A percentile compares a stretch with the other conserved stretches of the same genome.
Evolutionary conservation across 2,113 vertebrate species (phyloP).

Genomic region (Electrona antarctica): DNA sequence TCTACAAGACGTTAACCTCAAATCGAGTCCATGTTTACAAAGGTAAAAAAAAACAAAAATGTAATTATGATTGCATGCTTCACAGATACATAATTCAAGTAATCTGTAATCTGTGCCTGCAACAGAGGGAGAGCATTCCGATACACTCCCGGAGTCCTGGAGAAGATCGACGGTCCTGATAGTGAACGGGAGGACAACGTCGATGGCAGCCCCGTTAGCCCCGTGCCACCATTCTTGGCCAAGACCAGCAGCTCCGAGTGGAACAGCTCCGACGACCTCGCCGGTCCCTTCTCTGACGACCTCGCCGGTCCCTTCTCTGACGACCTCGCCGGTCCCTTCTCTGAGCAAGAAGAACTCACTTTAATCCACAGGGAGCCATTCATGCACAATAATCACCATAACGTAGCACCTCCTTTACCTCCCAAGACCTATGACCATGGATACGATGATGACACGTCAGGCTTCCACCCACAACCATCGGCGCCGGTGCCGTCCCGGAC

Average conservation of each 20-base stretch:
- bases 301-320: conserved; percentile 68
- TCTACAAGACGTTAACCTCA: conserved; percentile 64
- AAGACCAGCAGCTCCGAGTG: conserved; percentile 79
- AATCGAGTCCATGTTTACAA: conserved; percentile 66
- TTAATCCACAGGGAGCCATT: conserved; percentile 15
- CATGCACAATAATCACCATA: conserved; percentile 65
- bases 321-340: conserved; percentile 70
- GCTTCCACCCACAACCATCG: conserved; percentile 19
- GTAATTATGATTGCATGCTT: not conserved
- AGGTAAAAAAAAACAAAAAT: conserved; percentile 59
- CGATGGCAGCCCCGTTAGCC: conserved; percentile 53
- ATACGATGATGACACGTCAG: conserved; percentile 35
- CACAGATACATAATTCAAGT: not conserved
- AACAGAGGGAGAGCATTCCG: conserved; percentile 66
- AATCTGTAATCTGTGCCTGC: conserved; percentile 15
- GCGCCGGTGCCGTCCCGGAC: conserved; percentile 21
- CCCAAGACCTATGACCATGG: conserved; percentile 80
- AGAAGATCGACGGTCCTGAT: conserved; percentile 45
- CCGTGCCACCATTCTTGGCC: conserved; percentile 41
- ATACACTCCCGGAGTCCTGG: conserved; percentile 58
- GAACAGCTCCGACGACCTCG: conserved; percentile 78
- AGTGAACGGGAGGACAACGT: conserved; percentile 46
- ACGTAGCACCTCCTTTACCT: conserved; percentile 78
- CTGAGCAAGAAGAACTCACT: conserved; percentile 52
- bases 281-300: conserved; percentile 74